Evolutionary conservation across 2,113 vertebrate genomes (phyloP).

Genomic region (Proterorhinus semilunaris): DNA sequence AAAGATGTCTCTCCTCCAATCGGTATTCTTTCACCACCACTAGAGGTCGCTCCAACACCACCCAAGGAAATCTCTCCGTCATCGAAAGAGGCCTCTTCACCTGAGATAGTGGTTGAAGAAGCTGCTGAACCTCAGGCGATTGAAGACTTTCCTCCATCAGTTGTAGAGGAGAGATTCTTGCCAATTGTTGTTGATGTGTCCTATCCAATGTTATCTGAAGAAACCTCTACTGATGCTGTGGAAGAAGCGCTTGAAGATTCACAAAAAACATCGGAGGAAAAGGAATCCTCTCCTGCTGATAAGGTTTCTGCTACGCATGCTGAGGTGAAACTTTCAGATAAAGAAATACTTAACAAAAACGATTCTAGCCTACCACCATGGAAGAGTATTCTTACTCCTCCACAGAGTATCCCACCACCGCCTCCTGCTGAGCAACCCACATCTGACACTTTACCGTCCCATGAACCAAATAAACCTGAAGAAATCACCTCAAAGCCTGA

Average conservation of each 20-base stretch:
- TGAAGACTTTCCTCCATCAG: not conserved
- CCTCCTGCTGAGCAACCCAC: constrained; percentile 35
- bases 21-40: not conserved
- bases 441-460: not conserved
- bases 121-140: not conserved
- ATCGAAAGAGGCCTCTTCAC: not conserved
- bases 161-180: not conserved
- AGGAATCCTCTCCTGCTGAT: not conserved
- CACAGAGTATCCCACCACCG: constrained; percentile 46
- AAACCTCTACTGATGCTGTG: not conserved
- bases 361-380: constrained; percentile 10
- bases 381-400: constrained; percentile 37
- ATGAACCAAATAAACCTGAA: constrained; percentile 9
- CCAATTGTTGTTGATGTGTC: not conserved
- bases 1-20: not conserved
- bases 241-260: constrained; percentile 13
- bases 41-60: not conserved
- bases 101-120: not conserved
- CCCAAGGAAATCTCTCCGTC: constrained; percentile 9
- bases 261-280: constrained; percentile 1
- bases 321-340: constrained; percentile 17
- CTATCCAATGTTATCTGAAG: not conserved
- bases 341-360: constrained; percentile 9
- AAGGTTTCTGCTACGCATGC: constrained; percentile 20
- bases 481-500: not conserved